Conservation (phyloP, 1,140 invertebrate species). For the Portunus trituberculatus region DNA sequence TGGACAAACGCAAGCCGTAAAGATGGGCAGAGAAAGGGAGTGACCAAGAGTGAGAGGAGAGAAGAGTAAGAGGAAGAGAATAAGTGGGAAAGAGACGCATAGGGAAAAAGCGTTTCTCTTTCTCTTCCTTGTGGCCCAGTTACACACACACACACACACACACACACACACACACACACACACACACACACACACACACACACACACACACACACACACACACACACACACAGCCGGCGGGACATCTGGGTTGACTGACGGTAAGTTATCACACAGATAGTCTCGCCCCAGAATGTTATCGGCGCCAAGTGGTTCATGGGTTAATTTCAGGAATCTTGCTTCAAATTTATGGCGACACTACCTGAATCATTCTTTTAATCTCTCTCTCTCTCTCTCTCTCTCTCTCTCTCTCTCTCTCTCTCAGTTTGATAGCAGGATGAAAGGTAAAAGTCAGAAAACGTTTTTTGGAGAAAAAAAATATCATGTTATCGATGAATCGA, state of each 20-base stretch:
- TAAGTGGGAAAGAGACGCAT: background rate
- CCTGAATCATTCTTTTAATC: background rate
- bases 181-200: constrained; percentile 46
- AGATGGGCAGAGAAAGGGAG: constrained; percentile 63
- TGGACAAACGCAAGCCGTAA: constrained; percentile 65
- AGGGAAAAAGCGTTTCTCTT: constrained; percentile 29
- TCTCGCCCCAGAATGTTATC: constrained; percentile 61
- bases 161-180: constrained; percentile 56
- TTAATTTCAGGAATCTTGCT: constrained; percentile 70
- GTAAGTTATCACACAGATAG: constrained; percentile 67
- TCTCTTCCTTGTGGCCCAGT: background rate
- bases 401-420: constrained; percentile 23
- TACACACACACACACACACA: constrained; percentile 58
- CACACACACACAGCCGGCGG: constrained; percentile 50
- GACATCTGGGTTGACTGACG: background rate
- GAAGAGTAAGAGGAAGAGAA: constrained; percentile 31
- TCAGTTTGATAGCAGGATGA: background rate
- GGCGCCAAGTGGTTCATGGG: constrained; percentile 71
- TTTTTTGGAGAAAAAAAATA: no score
- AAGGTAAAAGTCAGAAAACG: no score
- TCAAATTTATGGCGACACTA: constrained; percentile 42
- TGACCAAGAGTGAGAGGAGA: constrained; percentile 43
- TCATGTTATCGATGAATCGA: no score
- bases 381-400: constrained; percentile 32
- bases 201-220: constrained; percentile 42